Evolutionary conservation across 1,140 invertebrate species (phyloP), one percentile per base, ranked within the genome.

Genomic region (Penaeus indicus): DNA sequence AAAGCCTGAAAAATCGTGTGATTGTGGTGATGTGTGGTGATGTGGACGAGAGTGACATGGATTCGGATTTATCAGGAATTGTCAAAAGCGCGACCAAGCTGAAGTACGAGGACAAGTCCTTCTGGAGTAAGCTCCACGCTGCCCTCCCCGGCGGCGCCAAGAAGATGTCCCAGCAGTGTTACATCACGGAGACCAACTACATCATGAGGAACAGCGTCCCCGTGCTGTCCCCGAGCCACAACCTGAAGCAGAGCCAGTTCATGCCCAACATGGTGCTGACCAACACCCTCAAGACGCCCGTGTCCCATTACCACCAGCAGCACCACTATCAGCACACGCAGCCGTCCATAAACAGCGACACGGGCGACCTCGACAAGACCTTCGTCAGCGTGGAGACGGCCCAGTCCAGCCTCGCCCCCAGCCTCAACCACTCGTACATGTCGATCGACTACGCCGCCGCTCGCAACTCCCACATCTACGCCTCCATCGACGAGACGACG

Each of bases 401-500:
- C 27, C 90, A 91, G 72, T 91, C 88, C 72, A 89, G 88, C 85
- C 85, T 91, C 47, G 79, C 88, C 42, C 88, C 90, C 21, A 90
- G 90, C 62, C 90, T 90, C 22, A 89, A 75, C 60, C 90, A 91
- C 69, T 77, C 91, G 91, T 86, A 91, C 90, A 80, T 92, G 92
- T 90, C 91, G 91, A 89, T 91, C 87, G 84, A 91, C 84, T 87
- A 91, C 90, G 86, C 91, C 90, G 69, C 90, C 91, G 62, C 91
- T 88, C 63, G 92, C 92, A 22, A 93, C 92, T 25, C 93, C 92
- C 80, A 94, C 91, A 87, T 93, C 72, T 93, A 94, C 88, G 92
- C 93, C 90, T 94, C 94, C 91, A 92, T 92, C 13, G 94, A 95
- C 91, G 94, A 95, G 90, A 93, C 94, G 21, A 95, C 95, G 91